Evolutionary conservation across 2,888 invertebrate species (phyloP).

Genomic region (Sesia bembeciformis): DNA sequence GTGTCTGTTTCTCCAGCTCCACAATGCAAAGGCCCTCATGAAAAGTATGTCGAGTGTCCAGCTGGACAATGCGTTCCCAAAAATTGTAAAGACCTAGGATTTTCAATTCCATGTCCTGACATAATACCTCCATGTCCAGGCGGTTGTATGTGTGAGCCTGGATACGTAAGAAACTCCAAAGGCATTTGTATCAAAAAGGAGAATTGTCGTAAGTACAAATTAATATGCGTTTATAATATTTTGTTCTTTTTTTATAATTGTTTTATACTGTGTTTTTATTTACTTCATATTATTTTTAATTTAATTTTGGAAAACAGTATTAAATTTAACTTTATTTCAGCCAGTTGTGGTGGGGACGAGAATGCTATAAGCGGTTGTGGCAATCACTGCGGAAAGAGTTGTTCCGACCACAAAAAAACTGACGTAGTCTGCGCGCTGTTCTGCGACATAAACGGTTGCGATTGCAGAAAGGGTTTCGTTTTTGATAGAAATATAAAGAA

Average conservation of each 20-base stretch:
- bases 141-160: conserved; percentile 4
- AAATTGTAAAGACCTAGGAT: conserved; percentile 3
- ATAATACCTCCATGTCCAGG: conserved; percentile 3
- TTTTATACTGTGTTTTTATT: too few species aligned
- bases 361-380: conserved; percentile 50
- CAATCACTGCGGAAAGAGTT: conserved; percentile 45
- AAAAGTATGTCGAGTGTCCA: conserved; percentile 2
- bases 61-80: conserved; percentile 4
- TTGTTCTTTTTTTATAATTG: too few species aligned
- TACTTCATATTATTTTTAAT: too few species aligned
- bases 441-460: conserved; percentile 44
- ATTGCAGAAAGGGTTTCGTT: conserved; percentile 37
- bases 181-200: conserved; percentile 3
- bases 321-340: conserved; percentile 12
- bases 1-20: not conserved
- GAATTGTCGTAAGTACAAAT: conserved; percentile 6
- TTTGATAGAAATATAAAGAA: conserved; percentile 26
- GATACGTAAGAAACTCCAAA: conserved; percentile 4
- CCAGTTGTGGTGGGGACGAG: conserved; percentile 35
- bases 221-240: too few species aligned
- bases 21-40: conserved; percentile 3
- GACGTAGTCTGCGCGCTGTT: conserved; percentile 44
- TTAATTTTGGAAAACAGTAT: not conserved
- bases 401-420: conserved; percentile 36
- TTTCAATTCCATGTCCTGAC: conserved; percentile 1